Evolutionary conservation across 2,113 vertebrate species (phyloP).

Genomic region (Anser brachyrhynchus): DNA sequence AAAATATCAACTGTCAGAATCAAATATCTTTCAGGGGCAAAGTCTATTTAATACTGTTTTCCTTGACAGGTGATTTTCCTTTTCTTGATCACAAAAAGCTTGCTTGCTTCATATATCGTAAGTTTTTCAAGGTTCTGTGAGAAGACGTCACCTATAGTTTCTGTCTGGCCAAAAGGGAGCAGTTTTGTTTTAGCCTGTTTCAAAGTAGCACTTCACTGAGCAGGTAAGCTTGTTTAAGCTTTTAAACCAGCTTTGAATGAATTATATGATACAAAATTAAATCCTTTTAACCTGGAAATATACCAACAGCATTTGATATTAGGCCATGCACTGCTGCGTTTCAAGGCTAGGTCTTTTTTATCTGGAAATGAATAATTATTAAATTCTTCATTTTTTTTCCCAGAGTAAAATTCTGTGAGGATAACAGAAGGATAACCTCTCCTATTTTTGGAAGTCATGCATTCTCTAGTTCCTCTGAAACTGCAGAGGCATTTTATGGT

Average conservation of each 20-base stretch:
- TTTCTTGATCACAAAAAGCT: not conserved
- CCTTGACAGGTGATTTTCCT: not conserved
- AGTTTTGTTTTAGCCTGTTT: not conserved
- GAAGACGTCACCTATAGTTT: not conserved
- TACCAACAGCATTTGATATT: not conserved
- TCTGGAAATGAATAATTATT: not conserved
- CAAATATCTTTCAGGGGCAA: not conserved
- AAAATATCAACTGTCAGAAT: not conserved
- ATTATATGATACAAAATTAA: not conserved
- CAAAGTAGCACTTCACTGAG: not conserved
- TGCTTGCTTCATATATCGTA: not conserved
- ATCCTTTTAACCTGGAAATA: not conserved
- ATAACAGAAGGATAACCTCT: not conserved
- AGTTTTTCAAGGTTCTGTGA: not conserved
- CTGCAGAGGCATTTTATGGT: not conserved
- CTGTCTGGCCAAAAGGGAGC: not conserved
- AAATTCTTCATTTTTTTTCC: not conserved
- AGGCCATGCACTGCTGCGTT: not conserved
- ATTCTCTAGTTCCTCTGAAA: not conserved
- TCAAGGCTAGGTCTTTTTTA: not conserved
- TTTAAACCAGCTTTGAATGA: not conserved
- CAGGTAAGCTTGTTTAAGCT: not conserved
- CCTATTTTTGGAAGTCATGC: accelerated
- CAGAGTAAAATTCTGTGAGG: not conserved
- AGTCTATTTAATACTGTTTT: not conserved